phyloP scores from a whole-genome alignment of 2,888 invertebrate species.

The Torymus texanus region DNA sequence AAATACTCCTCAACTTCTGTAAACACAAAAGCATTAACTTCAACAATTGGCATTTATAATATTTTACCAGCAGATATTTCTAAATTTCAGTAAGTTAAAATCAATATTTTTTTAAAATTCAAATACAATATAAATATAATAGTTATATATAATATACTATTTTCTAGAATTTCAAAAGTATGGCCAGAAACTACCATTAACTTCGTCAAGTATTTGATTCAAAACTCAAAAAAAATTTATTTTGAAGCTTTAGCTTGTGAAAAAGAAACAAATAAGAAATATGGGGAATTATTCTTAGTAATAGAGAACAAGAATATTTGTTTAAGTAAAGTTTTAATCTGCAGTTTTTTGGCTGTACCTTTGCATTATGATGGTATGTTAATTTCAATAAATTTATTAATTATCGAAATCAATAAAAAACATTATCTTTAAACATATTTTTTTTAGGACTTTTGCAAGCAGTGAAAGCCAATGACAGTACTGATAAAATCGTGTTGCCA shows the following conservation, averaged over 20 bases:
- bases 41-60: slow-evolving; percentile 59
- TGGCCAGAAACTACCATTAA: slow-evolving; percentile 64
- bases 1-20: slow-evolving; percentile 46
- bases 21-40: slow-evolving; percentile 58
- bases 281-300: slow-evolving; percentile 62
- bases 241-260: slow-evolving; percentile 63
- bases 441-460: slow-evolving; percentile 36
- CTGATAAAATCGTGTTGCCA: slow-evolving; percentile 9
- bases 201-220: slow-evolving; percentile 62
- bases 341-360: slow-evolving; percentile 62
- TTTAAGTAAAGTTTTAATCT: slow-evolving; percentile 63
- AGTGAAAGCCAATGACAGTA: slow-evolving; percentile 18
- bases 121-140: neutral
- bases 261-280: slow-evolving; percentile 58
- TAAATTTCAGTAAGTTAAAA: slow-evolving; percentile 24
- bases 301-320: slow-evolving; percentile 7
- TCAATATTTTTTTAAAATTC: too few species aligned
- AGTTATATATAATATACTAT: neutral
- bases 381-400: too few species aligned
- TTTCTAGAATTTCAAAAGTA: slow-evolving; percentile 7
- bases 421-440: neutral
- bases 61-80: slow-evolving; percentile 59
- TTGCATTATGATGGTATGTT: slow-evolving; percentile 59
- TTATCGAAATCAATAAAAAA: neutral
- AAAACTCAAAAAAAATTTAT: slow-evolving; percentile 60